Conservation (phyloP, 23 tunicate species). For the Trididemnum miniatum region DNA sequence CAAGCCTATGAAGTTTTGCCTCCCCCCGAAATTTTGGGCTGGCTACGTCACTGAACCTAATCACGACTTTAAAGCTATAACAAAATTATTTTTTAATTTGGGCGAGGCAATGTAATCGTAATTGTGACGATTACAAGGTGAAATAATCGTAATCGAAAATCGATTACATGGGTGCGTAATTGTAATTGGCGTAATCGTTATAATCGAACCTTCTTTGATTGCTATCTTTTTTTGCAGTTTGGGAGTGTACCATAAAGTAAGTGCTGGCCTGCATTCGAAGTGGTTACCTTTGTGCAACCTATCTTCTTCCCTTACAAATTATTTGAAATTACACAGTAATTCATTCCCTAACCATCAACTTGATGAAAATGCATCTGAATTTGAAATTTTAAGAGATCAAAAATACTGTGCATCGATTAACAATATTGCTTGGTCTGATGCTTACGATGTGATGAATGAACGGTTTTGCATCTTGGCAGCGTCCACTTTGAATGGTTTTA, state of each 20-base stretch:
- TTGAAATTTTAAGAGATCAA: neutral
- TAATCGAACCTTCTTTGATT: too few species aligned
- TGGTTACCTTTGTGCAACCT: conserved; percentile 1
- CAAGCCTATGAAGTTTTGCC: too few species aligned
- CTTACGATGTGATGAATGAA: neutral
- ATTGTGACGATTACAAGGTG: too few species aligned
- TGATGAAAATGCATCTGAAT: neutral
- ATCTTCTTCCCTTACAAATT: neutral
- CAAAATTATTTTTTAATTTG: too few species aligned
- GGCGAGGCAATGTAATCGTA: too few species aligned
- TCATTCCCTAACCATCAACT: neutral
- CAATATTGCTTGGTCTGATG: conserved; percentile 23
- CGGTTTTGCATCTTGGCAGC: conserved; percentile 16
- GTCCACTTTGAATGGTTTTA: conserved; percentile 13
- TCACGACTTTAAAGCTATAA: too few species aligned
- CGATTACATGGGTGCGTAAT: too few species aligned
- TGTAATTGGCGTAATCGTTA: too few species aligned
- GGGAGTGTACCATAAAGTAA: conserved; percentile 8
- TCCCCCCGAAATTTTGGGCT: too few species aligned
- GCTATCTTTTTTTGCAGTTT: conserved; percentile 18
- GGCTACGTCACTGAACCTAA: too few species aligned
- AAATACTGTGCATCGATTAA: neutral
- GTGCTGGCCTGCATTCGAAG: conserved; percentile 3
- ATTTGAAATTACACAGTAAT: neutral
- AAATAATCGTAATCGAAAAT: too few species aligned